phyloP scores from a whole-genome alignment of 1,140 invertebrate genomes.

The Chironomus striatipennis region DNA sequence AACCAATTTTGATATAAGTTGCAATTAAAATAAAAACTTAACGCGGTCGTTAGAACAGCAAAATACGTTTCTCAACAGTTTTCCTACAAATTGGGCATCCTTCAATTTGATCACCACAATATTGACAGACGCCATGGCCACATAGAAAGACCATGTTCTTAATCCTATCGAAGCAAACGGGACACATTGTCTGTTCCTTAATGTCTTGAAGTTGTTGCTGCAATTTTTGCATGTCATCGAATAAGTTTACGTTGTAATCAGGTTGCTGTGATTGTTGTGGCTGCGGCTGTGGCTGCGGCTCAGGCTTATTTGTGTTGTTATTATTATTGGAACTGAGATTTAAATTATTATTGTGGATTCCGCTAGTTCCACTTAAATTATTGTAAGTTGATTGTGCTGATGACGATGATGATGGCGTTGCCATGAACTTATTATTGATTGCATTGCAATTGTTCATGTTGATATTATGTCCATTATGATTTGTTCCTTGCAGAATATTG shows the following conservation, averaged over 20 bases:
- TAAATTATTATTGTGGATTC: conserved; percentile 4
- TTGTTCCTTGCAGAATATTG: background rate
- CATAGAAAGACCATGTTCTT: conserved; percentile 99
- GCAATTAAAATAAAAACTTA: background rate
- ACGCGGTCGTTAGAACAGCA: conserved; percentile 61
- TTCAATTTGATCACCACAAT: conserved; percentile 94
- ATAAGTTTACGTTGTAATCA: conserved; percentile 28
- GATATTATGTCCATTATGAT: conserved; percentile 7
- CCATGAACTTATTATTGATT: background rate
- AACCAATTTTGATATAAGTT: too few species aligned
- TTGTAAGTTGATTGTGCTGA: conserved; percentile 27
- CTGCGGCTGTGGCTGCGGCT: conserved; percentile 24
- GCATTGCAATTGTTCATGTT: conserved; percentile 13
- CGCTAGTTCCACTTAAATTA: background rate
- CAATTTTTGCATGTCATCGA: conserved; percentile 80
- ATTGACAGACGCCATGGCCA: conserved; percentile 95
- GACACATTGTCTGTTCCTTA: conserved; percentile 98
- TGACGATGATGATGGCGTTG: conserved; percentile 27
- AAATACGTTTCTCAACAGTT: conserved; percentile 87
- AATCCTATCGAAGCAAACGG: conserved; percentile 91
- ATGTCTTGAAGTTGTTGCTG: conserved; percentile 96
- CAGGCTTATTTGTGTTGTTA: background rate
- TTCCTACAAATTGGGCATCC: conserved; percentile 97
- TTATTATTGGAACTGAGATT: background rate
- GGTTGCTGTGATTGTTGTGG: conserved; percentile 1